phyloP scores from a whole-genome alignment of 2,113 vertebrate genomes.

The Cynocephalus volans region DNA sequence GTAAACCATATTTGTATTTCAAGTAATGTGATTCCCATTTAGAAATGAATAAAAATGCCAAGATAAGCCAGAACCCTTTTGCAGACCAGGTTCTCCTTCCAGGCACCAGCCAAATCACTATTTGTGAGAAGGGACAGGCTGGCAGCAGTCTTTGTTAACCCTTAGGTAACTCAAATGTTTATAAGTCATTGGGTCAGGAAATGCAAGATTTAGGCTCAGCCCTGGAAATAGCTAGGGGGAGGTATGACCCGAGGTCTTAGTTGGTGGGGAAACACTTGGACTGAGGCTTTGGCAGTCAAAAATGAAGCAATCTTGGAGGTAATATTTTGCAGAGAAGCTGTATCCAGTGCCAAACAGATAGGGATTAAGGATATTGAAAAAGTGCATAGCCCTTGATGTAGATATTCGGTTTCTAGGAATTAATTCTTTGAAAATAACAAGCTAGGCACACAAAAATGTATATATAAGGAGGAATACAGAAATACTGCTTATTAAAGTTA shows the following conservation, averaged over 20 bases:
- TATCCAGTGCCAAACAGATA: slow-evolving; percentile 14
- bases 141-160: neutral
- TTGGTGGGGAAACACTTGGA: neutral
- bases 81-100: slow-evolving; percentile 8
- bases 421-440: slow-evolving; percentile 1
- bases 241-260: neutral
- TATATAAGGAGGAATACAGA: neutral
- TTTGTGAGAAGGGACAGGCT: neutral
- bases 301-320: neutral
- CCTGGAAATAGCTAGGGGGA: neutral
- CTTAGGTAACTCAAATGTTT: slow-evolving; percentile 18
- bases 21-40: slow-evolving; percentile 72
- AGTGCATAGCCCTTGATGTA: neutral
- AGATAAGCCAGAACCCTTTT: slow-evolving; percentile 43
- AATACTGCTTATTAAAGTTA: neutral
- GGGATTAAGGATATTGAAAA: neutral
- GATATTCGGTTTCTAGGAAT: slow-evolving; percentile 24
- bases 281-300: neutral
- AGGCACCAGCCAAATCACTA: neutral
- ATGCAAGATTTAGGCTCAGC: neutral
- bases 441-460: neutral
- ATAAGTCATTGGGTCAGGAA: slow-evolving; percentile 14
- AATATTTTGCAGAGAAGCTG: neutral
- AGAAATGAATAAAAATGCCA: slow-evolving; percentile 45
- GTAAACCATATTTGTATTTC: slow-evolving; percentile 69